Percentiles rank a stretch among this genome's conserved stretches.
These are phyloP conservation scores for Xestia xanthographa DNA, from an alignment of 2,888 invertebrate genomes.

Conservation along the genomic window DNA sequence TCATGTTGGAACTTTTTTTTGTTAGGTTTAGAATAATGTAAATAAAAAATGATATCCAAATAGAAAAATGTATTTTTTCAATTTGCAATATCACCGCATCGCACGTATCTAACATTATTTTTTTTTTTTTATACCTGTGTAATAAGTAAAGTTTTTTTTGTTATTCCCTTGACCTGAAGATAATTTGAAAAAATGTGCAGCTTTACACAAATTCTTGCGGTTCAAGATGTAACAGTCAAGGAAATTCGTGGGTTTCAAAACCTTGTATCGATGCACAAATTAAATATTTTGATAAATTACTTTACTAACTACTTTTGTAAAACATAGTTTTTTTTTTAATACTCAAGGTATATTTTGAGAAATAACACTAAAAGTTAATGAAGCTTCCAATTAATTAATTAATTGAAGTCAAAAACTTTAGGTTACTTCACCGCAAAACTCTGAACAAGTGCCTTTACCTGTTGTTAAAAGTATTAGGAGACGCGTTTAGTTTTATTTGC, in stretches of 20 bases:
- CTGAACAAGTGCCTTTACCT: neutral
- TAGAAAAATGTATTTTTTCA: too few relatives aligned
- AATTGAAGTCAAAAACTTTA: constrained; percentile 20
- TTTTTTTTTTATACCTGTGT: too few relatives aligned
- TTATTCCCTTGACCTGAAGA: constrained; percentile 37
- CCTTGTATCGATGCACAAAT: constrained; percentile 34
- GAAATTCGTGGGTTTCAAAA: constrained; percentile 44
- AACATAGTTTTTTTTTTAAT: neutral
- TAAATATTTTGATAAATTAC: constrained; percentile 12
- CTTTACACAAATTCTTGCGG: constrained; percentile 1
- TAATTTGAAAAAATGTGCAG: constrained; percentile 19
- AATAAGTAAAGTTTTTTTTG: neutral
- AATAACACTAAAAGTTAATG: neutral
- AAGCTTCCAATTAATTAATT: neutral
- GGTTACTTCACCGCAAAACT: constrained; percentile 28
- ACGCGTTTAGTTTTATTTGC: constrained; percentile 11
- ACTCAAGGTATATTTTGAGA: neutral
- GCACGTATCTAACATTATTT: neutral
- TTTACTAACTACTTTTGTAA: neutral
- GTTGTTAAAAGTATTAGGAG: constrained; percentile 6
- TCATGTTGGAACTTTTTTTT: neutral
- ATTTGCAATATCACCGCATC: too few relatives aligned
- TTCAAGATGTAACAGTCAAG: constrained; percentile 24
- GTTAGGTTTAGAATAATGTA: neutral
- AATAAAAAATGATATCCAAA: too few relatives aligned